Evolutionary conservation across 53 echinoderm and acorn worm genomes (phyloP), one percentile per base, ranked within the genome.

Genomic region (Luidia sarsii): DNA sequence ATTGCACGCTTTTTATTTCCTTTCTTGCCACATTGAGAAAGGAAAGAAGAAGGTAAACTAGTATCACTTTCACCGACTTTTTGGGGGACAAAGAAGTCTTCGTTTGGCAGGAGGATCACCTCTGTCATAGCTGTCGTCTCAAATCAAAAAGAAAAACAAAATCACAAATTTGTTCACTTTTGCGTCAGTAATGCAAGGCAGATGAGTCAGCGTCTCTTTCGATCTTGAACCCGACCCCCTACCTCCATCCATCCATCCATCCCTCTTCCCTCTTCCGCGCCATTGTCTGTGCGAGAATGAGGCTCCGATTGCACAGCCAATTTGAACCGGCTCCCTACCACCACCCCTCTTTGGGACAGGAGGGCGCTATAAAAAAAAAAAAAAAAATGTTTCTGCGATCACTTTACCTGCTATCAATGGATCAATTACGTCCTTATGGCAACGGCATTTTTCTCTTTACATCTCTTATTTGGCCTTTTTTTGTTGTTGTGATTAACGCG

Each of bases 401-500:
- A 59, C 45, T 77, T 77, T 77, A 60, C 61, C 41, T 24, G 59
- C 61, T 59, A 77, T 60, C 59, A 32, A 46, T 23, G 39, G 77
- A 24, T 77, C 77, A 77, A 77, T 77, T 77, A 77, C 77, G 45
- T 50, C 60, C 32, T 60, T 11, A 41, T 32, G 46, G 61, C 60
- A 39, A 32, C 32, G 8, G 15, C 20, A 9, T 48, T 33, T 31
- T 11, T 31, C 50, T 31, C 2, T 59, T 2, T 16, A 13, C 14
- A 25, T 57, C 30, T 30, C 59, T 32, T 60, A 19, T 43, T 48
- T 61, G 16, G 61, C 37, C 43, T 60, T 77, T 77, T 60, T 60
- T 77, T 77, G 61, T 77, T 77, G 38, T 77, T 74, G 61, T 77
- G 77, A 77, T 77, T 77, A 77, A 25, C 46, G 48, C 37, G 61